These are phyloP conservation scores for Oriolus oriolus DNA, from an alignment of 2,113 vertebrate species.

Conservation along the genomic window DNA sequence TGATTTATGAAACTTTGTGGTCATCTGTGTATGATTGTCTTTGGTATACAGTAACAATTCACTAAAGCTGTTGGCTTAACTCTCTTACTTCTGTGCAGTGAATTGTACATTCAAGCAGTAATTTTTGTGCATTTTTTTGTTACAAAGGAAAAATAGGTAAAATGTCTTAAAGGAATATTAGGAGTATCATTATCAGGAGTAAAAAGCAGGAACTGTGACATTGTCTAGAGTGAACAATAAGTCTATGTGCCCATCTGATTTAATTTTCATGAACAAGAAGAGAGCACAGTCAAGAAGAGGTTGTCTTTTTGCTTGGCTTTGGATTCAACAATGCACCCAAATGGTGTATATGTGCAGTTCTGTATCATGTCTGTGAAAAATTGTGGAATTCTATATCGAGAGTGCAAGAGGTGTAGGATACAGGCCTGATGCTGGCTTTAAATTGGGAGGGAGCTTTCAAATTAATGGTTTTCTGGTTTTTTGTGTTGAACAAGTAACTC, in stretches of 20 bases:
- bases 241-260: neutral
- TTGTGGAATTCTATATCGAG: rapidly evolving
- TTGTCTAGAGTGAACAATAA: neutral
- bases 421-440: neutral
- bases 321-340: neutral
- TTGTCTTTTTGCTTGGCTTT: neutral
- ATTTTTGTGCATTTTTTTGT: neutral
- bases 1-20: neutral
- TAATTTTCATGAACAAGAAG: neutral
- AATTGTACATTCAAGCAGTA: neutral
- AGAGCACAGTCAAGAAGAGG: neutral
- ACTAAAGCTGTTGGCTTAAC: neutral
- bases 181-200: neutral
- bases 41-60: neutral
- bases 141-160: neutral
- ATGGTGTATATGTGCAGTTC: neutral
- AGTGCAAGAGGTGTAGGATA: neutral
- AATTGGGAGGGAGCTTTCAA: neutral
- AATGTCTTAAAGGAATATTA: neutral
- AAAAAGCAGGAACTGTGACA: neutral
- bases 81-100: neutral
- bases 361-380: neutral
- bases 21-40: neutral
- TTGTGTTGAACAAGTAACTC: neutral
- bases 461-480: neutral